Evolutionary conservation across 2,888 invertebrate genomes (phyloP), one percentile per base, ranked within the genome.

Genomic region (Callinectes sapidus): DNA sequence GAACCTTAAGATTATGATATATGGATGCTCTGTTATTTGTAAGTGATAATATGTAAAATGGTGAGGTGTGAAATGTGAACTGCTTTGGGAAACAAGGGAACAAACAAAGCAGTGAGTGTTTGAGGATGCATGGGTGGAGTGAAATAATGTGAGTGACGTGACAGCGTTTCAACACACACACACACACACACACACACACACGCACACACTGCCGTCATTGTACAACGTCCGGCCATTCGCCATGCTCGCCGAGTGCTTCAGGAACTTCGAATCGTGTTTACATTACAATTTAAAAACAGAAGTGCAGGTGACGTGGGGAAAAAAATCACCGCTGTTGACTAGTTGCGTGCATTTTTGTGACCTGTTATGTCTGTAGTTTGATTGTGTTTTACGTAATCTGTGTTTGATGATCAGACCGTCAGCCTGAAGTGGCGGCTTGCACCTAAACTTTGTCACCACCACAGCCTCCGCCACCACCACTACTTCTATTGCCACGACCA

Each of bases 381-480:
- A 81, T 81, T 81, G 81, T 81, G 81, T 81, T 81, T 81, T 81
- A 81, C 32, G 81, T 81, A 81, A 81, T 81, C 81, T 81, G 81
- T 81, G 81, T 81, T 81, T 81, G 81, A 81, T 81, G 81, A 81
- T 81, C 81, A 35, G 81, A 81, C 35, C 81, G 81, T 32, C 81
- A 81, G 81, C 81, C 13, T 10, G 16, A 32, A 71, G 81, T n/a
- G 81, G 81, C 32, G 48, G 13, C 28, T 5, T 3, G 23, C n/a
- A 54, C 3, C 54, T 35, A 48, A 28, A 54, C 14, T 48, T 87
- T 87, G 42, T 42, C 54, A 48, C 54, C 42, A 71, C 54, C 54
- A 87, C 61, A 23, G 6, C 55, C 35, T 5, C 61, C 28, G 14
- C 48, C 81, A 81, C 35, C 16, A 81, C 35, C 16, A 81, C 81